phyloP scores from a whole-genome alignment of 2,797 vertebrate species.

The Clamator glandarius region DNA sequence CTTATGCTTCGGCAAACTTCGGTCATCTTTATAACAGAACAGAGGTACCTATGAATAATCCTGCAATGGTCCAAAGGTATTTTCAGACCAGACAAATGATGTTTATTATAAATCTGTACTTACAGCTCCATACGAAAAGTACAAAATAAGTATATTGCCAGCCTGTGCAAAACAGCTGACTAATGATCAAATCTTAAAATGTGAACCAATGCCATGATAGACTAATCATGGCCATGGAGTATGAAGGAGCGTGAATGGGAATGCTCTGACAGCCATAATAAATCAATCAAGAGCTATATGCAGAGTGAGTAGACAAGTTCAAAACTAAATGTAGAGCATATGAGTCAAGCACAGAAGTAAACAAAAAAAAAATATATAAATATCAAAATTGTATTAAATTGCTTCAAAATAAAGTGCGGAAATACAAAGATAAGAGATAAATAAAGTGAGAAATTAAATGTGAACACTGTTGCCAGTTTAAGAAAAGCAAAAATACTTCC shows the following conservation, averaged over 20 bases:
- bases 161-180: neutral
- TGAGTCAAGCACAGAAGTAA: neutral
- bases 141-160: neutral
- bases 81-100: neutral
- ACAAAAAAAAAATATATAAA: neutral
- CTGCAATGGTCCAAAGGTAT: neutral
- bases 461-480: neutral
- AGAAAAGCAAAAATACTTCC: neutral
- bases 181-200: slow-evolving; percentile 6
- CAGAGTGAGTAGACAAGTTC: slow-evolving; percentile 1
- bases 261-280: slow-evolving; percentile 11
- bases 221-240: neutral
- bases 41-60: neutral
- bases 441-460: neutral
- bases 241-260: neutral
- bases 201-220: neutral
- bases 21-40: neutral
- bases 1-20: neutral
- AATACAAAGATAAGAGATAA: neutral
- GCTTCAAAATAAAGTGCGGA: neutral
- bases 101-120: neutral
- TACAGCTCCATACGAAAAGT: neutral
- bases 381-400: neutral
- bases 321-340: neutral
- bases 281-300: neutral